These are phyloP conservation scores for Microcebus griseorufus DNA, from an alignment of 2,113 vertebrate genomes.

Conservation along the genomic window DNA sequence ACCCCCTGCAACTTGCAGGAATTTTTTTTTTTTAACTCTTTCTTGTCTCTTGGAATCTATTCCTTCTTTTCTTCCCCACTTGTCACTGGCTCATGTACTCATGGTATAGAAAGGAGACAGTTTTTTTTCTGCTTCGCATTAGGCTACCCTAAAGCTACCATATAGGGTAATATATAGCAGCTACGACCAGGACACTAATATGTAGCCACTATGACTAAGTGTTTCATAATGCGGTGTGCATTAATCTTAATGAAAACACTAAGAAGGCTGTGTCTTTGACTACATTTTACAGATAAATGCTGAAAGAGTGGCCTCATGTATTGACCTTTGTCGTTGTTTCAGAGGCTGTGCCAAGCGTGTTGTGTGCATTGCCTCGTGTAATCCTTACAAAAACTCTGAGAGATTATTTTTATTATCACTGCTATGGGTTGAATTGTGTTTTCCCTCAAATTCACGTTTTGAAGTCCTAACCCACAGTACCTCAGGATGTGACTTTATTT, in stretches of 20 bases:
- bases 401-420: background rate
- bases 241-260: background rate
- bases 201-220: background rate
- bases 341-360: fast-evolving
- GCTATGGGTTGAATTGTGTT: fast-evolving
- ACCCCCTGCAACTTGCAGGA: fast-evolving
- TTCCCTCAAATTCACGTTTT: background rate
- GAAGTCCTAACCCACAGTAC: background rate
- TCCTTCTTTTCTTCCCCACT: background rate
- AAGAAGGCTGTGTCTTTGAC: background rate
- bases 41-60: background rate
- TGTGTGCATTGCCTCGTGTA: background rate
- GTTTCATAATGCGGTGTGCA: background rate
- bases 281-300: background rate
- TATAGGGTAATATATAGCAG: background rate
- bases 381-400: background rate
- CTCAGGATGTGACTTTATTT: background rate
- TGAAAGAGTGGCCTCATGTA: background rate
- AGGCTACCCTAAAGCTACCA: background rate
- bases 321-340: background rate
- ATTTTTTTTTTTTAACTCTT: background rate
- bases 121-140: background rate
- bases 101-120: background rate
- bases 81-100: background rate
- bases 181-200: background rate